Base-by-base conservation (phyloP, 2,113 vertebrate species). In the Odobenus rosmarus region DNA sequence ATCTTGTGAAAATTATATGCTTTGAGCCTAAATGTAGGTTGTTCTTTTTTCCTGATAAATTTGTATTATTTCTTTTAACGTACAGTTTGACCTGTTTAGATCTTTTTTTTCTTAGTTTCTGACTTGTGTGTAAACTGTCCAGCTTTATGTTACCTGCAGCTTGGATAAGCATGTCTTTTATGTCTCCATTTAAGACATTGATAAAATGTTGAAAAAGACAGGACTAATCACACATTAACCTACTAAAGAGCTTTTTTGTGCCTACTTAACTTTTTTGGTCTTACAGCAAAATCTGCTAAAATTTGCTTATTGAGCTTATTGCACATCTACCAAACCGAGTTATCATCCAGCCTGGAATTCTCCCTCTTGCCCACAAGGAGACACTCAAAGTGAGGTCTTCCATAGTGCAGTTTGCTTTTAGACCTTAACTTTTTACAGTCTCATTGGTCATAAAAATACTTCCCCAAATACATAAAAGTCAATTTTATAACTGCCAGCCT, bases 101-200 rank as follows among this genome's bases (percentile, higher is more conserved):
- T 77, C 33, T 95, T 92, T 77, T 71, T 16, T 24, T n/a, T 83
- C 24, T 82, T 90, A 9, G 16, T 24, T 88, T 85, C 46, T 80
- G 16, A 51, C 23, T 10, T 26, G 3, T 64, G 13, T 13, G 9
- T 74, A 67, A 23, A 33, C n/a, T 69, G 11, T 91, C 42, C n/a
- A 80, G 49, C 23, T 62, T 80, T 53, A 3, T 26, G 23, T 67
- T n/a, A 46, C 19, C 39, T 55, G 39, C 61, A 90, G 23, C 53
- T 94, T 93, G 90, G 57, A 69, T n/a, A 81, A 93, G 23, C 49
- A 26, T 64, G 16, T 42, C 9, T 85, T 39, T 51, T 87, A 49
- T 67, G 49, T 93, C 57, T 93, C 31, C n/a, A 55, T 57, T 96
- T 53, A 94, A 91, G 79, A 67, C 46, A 79, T 10, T 51, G 89